A percentile compares a stretch with the other conserved stretches of the same genome.
These are phyloP conservation scores for Pinna nobilis DNA, from an alignment of 1,140 invertebrate genomes.

Conservation along the genomic window DNA sequence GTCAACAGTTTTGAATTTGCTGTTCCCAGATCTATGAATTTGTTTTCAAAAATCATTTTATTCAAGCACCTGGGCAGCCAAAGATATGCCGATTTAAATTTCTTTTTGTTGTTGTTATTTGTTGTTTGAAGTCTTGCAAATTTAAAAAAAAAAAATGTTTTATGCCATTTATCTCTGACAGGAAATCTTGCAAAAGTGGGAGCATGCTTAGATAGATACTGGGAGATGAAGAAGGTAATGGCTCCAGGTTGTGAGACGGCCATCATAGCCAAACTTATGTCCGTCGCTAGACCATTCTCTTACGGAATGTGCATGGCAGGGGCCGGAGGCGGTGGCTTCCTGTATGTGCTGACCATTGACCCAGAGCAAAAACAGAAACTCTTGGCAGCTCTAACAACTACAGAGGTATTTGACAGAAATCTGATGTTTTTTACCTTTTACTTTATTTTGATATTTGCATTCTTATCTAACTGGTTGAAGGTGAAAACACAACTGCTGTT, in stretches of 20 bases:
- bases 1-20: too few relatives aligned
- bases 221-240: slow-evolving; percentile 76
- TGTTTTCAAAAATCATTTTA: too few relatives aligned
- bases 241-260: slow-evolving; percentile 76
- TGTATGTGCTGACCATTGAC: slow-evolving; percentile 73
- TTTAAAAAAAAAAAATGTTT: too few relatives aligned
- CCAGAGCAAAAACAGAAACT: not conserved
- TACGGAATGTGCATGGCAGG: slow-evolving; percentile 73
- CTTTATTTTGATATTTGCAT: not conserved
- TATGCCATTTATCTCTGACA: too few relatives aligned
- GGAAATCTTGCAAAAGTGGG: slow-evolving; percentile 73
- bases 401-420: slow-evolving; percentile 8
- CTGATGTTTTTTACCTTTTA: not conserved
- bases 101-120: too few relatives aligned
- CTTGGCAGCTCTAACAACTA: not conserved
- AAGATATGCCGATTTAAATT: too few relatives aligned
- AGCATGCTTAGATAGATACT: slow-evolving; percentile 72
- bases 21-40: too few relatives aligned
- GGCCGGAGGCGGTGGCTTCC: slow-evolving; percentile 76
- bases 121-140: too few relatives aligned
- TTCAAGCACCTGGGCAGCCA: too few relatives aligned
- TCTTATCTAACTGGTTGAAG: not conserved
- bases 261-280: slow-evolving; percentile 69
- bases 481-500: too few relatives aligned
- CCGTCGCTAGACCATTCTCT: slow-evolving; percentile 61